Evolutionary conservation across 2,888 invertebrate species (phyloP).

Genomic region (Hydraecia micacea): DNA sequence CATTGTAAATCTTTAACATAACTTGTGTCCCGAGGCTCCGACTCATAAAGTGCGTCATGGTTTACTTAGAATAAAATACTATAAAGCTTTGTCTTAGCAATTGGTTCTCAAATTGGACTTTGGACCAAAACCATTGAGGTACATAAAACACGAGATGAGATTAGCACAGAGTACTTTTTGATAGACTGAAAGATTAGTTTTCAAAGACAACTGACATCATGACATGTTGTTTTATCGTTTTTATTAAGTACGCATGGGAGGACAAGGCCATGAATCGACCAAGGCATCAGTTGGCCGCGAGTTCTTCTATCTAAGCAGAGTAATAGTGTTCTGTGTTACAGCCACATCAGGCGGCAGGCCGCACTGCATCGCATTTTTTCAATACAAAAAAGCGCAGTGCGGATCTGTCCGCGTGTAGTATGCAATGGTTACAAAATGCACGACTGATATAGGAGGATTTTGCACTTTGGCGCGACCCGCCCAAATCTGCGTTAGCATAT

Average conservation of each 20-base stretch:
- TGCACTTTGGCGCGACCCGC: not conserved
- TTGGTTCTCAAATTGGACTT: conserved; percentile 10
- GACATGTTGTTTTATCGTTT: conserved; percentile 17
- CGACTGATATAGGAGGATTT: no score
- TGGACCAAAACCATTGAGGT: no score
- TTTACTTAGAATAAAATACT: not conserved
- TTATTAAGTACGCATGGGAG: not conserved
- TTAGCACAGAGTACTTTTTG: no score
- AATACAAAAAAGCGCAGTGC: no score
- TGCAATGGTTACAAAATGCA: no score
- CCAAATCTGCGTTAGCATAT: not conserved
- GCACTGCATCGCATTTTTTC: not conserved
- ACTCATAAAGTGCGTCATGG: conserved; percentile 8
- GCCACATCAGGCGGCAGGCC: not conserved
- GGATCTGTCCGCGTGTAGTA: no score
- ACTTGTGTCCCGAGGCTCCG: conserved; percentile 4
- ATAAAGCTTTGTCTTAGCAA: not conserved
- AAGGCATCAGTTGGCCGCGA: not conserved
- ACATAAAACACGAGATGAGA: no score
- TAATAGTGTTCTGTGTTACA: no score
- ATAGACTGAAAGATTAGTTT: not conserved
- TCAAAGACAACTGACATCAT: conserved; percentile 28
- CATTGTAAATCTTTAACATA: conserved; percentile 8
- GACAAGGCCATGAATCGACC: not conserved
- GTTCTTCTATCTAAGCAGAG: no score